These are phyloP conservation scores for Graphium colonna DNA, from an alignment of 2,888 invertebrate species.

Conservation along the genomic window DNA sequence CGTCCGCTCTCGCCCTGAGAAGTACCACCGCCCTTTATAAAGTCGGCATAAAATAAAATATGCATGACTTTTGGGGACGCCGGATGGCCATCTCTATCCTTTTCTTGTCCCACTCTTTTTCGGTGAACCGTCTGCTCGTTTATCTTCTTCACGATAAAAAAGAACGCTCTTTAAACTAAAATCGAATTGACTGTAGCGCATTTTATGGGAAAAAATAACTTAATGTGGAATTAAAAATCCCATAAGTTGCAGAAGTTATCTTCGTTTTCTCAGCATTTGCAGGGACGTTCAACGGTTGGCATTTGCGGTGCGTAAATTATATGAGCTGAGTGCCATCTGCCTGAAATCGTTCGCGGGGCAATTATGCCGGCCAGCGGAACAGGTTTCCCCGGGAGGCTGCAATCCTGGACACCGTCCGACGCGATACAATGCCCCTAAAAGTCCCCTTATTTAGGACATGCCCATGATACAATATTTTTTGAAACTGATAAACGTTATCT, in stretches of 20 bases:
- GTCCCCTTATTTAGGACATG: neutral
- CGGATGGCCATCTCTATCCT: too few species aligned
- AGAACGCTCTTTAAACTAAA: too few species aligned
- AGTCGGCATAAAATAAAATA: too few species aligned
- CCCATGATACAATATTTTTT: neutral
- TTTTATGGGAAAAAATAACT: too few species aligned
- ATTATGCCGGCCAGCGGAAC: slow-evolving; percentile 15
- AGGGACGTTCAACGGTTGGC: slow-evolving; percentile 18
- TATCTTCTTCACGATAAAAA: too few species aligned
- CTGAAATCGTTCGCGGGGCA: slow-evolving; percentile 17
- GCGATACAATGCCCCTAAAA: neutral
- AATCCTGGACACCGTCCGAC: slow-evolving; percentile 11
- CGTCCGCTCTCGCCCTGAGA: too few species aligned
- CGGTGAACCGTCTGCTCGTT: too few species aligned
- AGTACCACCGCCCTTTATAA: too few species aligned
- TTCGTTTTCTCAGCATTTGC: slow-evolving; percentile 10
- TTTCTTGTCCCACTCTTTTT: too few species aligned
- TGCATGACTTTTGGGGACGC: too few species aligned
- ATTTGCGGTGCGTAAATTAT: slow-evolving; percentile 23
- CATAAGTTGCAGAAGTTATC: slow-evolving; percentile 5
- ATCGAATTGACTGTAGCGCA: too few species aligned
- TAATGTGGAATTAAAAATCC: too few species aligned
- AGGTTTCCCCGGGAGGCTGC: slow-evolving; percentile 18
- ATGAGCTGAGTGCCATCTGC: slow-evolving; percentile 22
- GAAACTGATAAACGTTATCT: neutral